A percentile compares a stretch with the other conserved stretches of the same genome.
These are phyloP conservation scores for Sinocyclocheilus anshuiensis DNA, from an alignment of 2,113 vertebrate species.

Conservation along the genomic window DNA sequence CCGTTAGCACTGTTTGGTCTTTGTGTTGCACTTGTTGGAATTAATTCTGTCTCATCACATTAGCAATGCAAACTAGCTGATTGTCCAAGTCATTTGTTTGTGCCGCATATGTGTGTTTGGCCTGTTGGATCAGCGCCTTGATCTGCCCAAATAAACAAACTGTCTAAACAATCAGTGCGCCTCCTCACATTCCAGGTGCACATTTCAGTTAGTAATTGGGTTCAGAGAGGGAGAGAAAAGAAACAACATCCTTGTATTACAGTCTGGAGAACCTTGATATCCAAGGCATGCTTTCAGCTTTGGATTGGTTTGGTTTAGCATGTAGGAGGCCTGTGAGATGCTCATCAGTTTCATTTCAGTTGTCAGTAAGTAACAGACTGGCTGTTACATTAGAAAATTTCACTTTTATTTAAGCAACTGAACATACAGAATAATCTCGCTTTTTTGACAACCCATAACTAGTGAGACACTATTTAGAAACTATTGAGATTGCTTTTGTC, in stretches of 20 bases:
- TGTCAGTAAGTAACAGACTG: neutral
- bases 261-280: slow-evolving; percentile 8
- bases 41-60: slow-evolving; percentile 32
- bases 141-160: slow-evolving; percentile 31
- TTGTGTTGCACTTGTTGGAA: slow-evolving; percentile 19
- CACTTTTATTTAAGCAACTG: neutral
- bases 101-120: slow-evolving; percentile 34
- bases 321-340: neutral
- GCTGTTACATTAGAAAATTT: neutral
- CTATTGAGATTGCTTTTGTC: neutral
- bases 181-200: slow-evolving; percentile 32
- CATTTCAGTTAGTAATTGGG: slow-evolving; percentile 26
- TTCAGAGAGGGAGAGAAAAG: slow-evolving; percentile 5
- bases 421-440: neutral
- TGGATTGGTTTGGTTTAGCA: neutral
- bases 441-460: neutral
- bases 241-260: neutral
- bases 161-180: slow-evolving; percentile 38
- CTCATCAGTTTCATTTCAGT: neutral
- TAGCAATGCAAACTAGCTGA: slow-evolving; percentile 34
- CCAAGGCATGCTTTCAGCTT: neutral
- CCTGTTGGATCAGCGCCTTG: slow-evolving; percentile 37
- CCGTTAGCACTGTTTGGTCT: neutral
- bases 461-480: neutral
- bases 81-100: slow-evolving; percentile 40